Conservation (phyloP, 2,888 invertebrate genomes). For the Cephus spinipes region DNA sequence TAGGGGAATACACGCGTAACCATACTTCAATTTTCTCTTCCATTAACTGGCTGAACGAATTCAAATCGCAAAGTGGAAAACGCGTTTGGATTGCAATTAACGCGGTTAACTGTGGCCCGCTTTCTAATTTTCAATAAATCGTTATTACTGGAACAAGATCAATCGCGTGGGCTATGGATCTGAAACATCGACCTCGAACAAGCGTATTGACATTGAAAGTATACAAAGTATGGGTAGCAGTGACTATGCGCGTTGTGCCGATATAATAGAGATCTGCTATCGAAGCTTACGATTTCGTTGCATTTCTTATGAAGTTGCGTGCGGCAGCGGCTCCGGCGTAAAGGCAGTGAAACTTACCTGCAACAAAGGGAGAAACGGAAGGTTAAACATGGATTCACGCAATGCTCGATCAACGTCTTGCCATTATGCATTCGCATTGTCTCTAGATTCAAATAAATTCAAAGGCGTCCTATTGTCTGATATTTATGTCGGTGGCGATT, state of each 20-base stretch:
- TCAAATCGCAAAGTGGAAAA: conserved; percentile 39
- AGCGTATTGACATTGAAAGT: neutral
- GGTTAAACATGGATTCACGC: neutral
- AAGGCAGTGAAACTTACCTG: neutral
- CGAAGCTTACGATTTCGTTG: neutral
- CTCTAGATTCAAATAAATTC: neutral
- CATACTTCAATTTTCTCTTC: neutral
- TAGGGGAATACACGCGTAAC: neutral
- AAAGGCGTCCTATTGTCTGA: conserved; percentile 1
- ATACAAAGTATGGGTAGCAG: neutral
- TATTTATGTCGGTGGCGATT: conserved; percentile 25
- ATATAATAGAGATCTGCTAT: neutral
- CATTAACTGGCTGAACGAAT: conserved; percentile 30
- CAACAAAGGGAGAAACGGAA: neutral
- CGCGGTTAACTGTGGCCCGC: conserved; percentile 26
- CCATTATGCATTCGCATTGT: neutral
- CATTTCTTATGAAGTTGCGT: neutral
- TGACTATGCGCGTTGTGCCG: neutral
- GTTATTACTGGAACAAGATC: neutral
- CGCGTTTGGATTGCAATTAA: conserved; percentile 32
- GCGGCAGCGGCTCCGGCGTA: neutral
- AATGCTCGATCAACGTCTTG: neutral
- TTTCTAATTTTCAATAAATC: neutral
- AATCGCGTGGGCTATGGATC: neutral
- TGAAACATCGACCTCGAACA: neutral